phyloP scores from a whole-genome alignment of 2,797 vertebrate species.

The Cyclopterus lumpus region DNA sequence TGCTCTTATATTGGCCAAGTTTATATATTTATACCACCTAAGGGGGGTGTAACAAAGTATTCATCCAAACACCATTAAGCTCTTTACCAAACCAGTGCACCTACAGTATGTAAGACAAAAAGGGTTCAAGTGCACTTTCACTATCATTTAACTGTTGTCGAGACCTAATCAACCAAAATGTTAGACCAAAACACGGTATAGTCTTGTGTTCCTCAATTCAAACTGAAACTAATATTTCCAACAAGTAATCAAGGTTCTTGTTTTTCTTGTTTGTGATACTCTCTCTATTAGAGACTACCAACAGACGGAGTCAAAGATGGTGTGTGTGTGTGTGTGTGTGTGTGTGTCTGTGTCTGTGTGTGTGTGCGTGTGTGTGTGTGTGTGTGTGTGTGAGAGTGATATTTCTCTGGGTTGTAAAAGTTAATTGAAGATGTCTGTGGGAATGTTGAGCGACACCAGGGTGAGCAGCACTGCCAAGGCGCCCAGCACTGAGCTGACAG shows the following conservation, averaged over 20 bases:
- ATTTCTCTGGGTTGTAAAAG: conserved; percentile 68
- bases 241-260: not conserved
- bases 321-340: conserved; percentile 25
- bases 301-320: not conserved
- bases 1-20: not conserved
- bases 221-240: not conserved
- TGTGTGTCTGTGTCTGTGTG: not conserved
- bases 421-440: conserved; percentile 76
- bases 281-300: not conserved
- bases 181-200: not conserved
- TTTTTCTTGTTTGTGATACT: not conserved
- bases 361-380: not conserved
- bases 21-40: not conserved
- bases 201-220: no score
- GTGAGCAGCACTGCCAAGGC: conserved; percentile 47
- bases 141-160: not conserved
- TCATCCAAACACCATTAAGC: not conserved
- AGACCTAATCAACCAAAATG: not conserved
- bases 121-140: not conserved
- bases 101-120: not conserved
- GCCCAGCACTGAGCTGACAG: conserved; percentile 58
- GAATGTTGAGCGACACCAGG: conserved; percentile 54
- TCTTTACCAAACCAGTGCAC: not conserved
- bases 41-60: not conserved
- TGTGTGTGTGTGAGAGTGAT: not conserved